Base-by-base conservation (phyloP, 2,113 vertebrate genomes). In the Indicator indicator region DNA sequence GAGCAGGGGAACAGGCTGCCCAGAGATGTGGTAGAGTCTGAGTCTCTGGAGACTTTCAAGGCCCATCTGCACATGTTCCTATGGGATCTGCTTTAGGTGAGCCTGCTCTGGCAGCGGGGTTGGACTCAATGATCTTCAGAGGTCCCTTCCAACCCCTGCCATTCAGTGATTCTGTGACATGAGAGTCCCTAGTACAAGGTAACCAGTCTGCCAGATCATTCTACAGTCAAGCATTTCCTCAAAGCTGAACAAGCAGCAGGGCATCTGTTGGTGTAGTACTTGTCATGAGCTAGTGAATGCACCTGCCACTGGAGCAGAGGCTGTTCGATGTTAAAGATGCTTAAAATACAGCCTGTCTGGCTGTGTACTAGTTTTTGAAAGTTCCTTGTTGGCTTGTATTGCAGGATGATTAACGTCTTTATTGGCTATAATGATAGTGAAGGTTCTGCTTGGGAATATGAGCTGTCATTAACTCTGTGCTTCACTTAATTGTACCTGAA, bases 401-500 rank as follows among this genome's bases (percentile, higher is more conserved):
- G 83, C 67, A 52, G 70, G 48, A 48, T 92, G 87, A 91, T 95
- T 96, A 93, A 86, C 30, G 32, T 78, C 44, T 83, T 74, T 88
- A 88, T 92, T 90, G 63, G 55, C 83, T 88, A 5, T 97, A 95
- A 95, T 94, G 93, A 91, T 83, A 87, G 82, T 93, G 89, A 96
- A 95, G 91, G 90, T 95, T 95, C 76, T 93, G 2, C 83, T 79
- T 93, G 77, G 70, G 83, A 96, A 84, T 86, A 63, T 50, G 93
- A 95, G 88, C 81, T 0, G 2, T 91, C 88, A 90, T 93, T 84
- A 93, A 74, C 69, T n/a, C 44, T 0, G 2, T 83, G 55, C 73
- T 97, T 95, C 77, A 69, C 88, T 96, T 96, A 96, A 95, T 95
- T 95, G 81, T 63, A 76, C 90, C 54, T 81, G 83, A 60, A 93